Base-by-base conservation (phyloP, 2,113 vertebrate genomes). In the Megaleporinus macrocephalus region DNA sequence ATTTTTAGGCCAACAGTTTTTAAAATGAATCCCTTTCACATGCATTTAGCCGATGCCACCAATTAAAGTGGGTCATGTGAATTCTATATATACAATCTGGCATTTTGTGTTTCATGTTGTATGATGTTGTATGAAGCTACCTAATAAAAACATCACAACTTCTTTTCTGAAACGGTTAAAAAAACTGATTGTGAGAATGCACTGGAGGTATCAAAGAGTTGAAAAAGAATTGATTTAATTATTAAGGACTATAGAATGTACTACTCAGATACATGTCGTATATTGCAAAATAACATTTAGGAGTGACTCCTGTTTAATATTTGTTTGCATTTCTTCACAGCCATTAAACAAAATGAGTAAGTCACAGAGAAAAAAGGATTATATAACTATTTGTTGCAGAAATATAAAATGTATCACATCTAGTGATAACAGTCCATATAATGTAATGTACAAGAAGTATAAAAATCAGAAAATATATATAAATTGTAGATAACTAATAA, bases 381-480 rank as follows among this genome's bases (percentile, higher is more conserved):
- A 91, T 89, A 91, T 93, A 96, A 94, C 93, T 90, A 85, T 95
- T 95, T 93, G 66, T 94, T 95, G 93, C 92, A 93, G 93, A 95
- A 92, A 95, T 95, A 94, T 95, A 94, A 95, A 96, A 90, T 94
- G 91, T 91, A 93, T 96, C 95, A 96, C 95, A 90, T 95, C 95
- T 91, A 95, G 93, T 97, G 94, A 96, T 95, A 96, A 95, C 95
- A 97, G 90, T 88, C 89, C 90, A 90, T 95, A 94, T 95, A 90
- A 95, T 94, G 96, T 94, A 94, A 89, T 95, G 96, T 96, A 96
- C 94, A 92, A 88, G 94, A 92, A 95, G 93, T 96, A 96, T 96
- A 97, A 96, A 97, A 97, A 95, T 85, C 77, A 73, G 72, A 92
- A 83, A 65, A 78, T 78, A 85, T 85, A 82, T 82, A 72, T 79